Evolutionary conservation across 2,888 invertebrate species (phyloP).

Genomic region (Lamellibrachia satsuma): DNA sequence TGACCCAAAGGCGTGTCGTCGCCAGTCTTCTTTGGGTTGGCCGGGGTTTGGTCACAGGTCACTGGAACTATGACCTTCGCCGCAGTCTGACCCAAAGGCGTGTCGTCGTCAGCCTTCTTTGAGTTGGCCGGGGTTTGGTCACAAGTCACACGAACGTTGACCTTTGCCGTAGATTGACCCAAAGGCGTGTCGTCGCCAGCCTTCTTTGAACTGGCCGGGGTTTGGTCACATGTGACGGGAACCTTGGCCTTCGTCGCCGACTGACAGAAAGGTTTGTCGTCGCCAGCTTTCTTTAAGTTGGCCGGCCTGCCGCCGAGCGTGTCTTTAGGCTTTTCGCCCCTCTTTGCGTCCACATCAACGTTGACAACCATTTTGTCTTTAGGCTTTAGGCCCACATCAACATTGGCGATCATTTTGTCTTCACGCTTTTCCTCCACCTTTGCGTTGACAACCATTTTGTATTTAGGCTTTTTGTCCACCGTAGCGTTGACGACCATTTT

Average conservation of each 20-base stretch:
- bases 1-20: neutral
- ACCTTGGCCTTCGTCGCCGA: too few relatives aligned
- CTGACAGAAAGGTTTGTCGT: too few relatives aligned
- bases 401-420: neutral
- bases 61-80: too few relatives aligned
- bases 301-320: neutral
- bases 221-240: too few relatives aligned
- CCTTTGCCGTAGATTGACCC: too few relatives aligned
- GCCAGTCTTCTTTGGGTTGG: neutral
- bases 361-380: neutral
- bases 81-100: neutral
- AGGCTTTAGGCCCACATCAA: neutral
- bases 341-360: neutral
- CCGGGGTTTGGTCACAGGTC: neutral
- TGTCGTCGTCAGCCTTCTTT: neutral
- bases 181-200: too few relatives aligned
- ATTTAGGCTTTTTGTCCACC: neutral
- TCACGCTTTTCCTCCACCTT: neutral
- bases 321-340: neutral
- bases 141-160: too few relatives aligned
- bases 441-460: neutral
- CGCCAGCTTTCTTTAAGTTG: too few relatives aligned
- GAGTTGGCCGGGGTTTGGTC: neutral
- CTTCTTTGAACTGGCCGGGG: too few relatives aligned
- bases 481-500: neutral